Evolutionary conservation across 2,797 vertebrate species (phyloP), one percentile per base, ranked within the genome.

Genomic region (Molossus alvarezi): DNA sequence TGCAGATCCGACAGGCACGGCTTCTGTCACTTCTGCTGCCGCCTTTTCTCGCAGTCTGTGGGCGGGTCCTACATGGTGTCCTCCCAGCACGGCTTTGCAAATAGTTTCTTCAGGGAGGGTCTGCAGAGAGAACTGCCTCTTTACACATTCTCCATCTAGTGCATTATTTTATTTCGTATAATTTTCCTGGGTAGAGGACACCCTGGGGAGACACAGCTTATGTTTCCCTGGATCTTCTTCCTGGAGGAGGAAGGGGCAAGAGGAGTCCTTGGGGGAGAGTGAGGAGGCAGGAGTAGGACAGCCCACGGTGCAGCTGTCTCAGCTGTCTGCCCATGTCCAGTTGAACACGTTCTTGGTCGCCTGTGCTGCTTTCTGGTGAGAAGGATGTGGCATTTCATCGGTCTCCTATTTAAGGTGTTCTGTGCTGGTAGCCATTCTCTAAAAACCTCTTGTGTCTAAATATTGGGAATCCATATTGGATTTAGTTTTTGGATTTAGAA

Each of bases 1-100:
- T 97, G 97, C 97, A 94, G 95, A 93, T 92, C 71, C 27, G 93
- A 93, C 86, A 97, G 94, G 96, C 94, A 95, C 93, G 65, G 95
- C 91, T 91, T 95, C 77, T 95, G 92, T 95, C 84, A 77, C 91
- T 97, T 45, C 57, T 27, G 37, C 64, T 23, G 71, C 72, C n/a
- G 2, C 58, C 60, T 79, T 45, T 27, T 1, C 62, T 6, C 0
- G 83, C 1, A 77, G 88, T 93, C 92, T 95, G 91, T 95, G 94
- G 96, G 81, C 77, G 95, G 73, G 12, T n/a, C 53, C 27, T 25
- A 10, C 10, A 0, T 10, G 13, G 0, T 57, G 41, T 77, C 82
- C 85, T 92, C 51, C 4, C 7, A 20, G 29, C 69, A 58, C 55
- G n/a, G 29, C 58, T n/a, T 29, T n/a, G 33, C 23, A 87, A 17